Base-by-base conservation (phyloP, 2,113 vertebrate genomes). In the Trachemys scripta region DNA sequence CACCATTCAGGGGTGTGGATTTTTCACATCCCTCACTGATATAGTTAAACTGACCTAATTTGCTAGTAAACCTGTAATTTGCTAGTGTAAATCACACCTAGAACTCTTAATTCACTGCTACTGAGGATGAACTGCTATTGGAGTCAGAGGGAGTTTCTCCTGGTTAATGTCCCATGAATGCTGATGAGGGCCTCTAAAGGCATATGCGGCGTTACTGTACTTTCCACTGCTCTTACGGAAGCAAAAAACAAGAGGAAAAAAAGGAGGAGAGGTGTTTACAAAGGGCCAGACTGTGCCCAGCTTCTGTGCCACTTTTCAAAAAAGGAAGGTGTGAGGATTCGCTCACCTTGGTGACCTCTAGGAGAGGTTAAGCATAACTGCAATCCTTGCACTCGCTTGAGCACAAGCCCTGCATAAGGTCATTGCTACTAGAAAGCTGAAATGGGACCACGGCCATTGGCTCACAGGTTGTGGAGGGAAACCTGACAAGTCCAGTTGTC, bases 121-220 rank as follows among this genome's bases (percentile, higher is more conserved):
- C 88, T 84, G 1, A 0, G 6, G n/a, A 92, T 76, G 2, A 3
- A 4, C 13, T 84, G 38, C 20, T 59, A 42, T 38, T 78, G 17
- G 6, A 84, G 45, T 16, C n/a, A 86, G 35, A 2, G 7, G 84
- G 47, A 42, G 78, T 31, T 14, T 42, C 89, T 80, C 31, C 22
- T 56, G 12, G 11, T 50, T 65, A 9, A 10, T 5, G 13, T 54
- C 25, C 2, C 11, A 72, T 50, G 8, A 14, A 38, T 42, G n/a
- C 2, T 29, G 29, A 12, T 7, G 42, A 84, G 2, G n/a, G 0
- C 6, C 1, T 5, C 7, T 90, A 45, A 78, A 25, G 42, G 42
- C 0, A 0, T 57, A 5, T 56, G 62, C 1, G 54, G 47, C 1
- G 78, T 27, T 45, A 14, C 85, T 57, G n/a, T 72, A 5, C 13